A percentile compares a stretch with the other conserved stretches of the same genome.
Evolutionary conservation across 2,797 vertebrate genomes (phyloP).

Genomic region (Graptemys geographica): DNA sequence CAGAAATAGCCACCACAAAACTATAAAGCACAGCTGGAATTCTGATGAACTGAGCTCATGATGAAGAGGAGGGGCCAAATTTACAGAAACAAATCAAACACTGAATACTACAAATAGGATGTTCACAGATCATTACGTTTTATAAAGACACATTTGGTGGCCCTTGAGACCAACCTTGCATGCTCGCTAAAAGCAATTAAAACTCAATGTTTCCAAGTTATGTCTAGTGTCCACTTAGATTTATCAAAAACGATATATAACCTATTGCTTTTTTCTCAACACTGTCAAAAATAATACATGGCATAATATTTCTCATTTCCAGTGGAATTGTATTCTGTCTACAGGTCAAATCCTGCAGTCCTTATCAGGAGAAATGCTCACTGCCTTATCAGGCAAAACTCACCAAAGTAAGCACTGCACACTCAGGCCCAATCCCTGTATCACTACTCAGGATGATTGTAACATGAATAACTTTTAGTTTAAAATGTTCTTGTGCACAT

Average conservation of each 20-base stretch:
- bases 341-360: background rate
- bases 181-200: slow-evolving; percentile 43
- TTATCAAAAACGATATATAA: slow-evolving; percentile 53
- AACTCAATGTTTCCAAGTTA: slow-evolving; percentile 56
- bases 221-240: slow-evolving; percentile 47
- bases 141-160: background rate
- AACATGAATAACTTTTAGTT: background rate
- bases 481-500: background rate
- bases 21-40: background rate
- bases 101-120: background rate
- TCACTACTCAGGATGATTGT: background rate
- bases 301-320: background rate
- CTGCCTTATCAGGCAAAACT: background rate
- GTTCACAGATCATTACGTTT: background rate
- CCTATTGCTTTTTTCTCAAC: slow-evolving; percentile 64
- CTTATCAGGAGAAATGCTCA: background rate
- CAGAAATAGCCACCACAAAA: background rate
- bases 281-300: background rate
- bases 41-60: background rate
- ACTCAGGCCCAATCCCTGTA: background rate
- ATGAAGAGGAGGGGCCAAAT: background rate
- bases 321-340: background rate
- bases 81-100: background rate
- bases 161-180: background rate
- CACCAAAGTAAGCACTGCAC: background rate